Evolutionary conservation across 2,113 vertebrate species (phyloP).

Genomic region (Calyptomena viridis): DNA sequence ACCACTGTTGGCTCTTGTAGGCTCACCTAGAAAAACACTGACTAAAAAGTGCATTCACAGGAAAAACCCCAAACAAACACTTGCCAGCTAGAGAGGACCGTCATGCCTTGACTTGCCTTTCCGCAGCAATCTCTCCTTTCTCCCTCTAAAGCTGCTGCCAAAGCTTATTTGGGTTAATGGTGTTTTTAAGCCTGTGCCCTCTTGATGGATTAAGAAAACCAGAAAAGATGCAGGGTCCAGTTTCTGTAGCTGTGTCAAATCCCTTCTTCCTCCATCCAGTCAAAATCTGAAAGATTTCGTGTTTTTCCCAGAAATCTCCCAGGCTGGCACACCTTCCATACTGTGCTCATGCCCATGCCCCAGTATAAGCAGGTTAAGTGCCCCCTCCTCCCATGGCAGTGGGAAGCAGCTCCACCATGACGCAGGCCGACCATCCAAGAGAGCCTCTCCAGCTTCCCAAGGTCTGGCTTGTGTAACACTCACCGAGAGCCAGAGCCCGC

Average conservation of each 20-base stretch:
- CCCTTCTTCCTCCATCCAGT: not conserved
- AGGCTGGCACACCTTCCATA: not conserved
- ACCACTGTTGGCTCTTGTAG: not conserved
- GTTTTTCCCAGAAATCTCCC: not conserved
- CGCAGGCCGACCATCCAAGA: not conserved
- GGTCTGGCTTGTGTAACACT: slow-evolving; percentile 34
- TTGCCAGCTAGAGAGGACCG: not conserved
- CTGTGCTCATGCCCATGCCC: rapidly evolving
- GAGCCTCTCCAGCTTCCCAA: not conserved
- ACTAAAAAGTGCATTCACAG: not conserved
- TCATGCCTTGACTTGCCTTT: not conserved
- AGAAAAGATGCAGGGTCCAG: not conserved
- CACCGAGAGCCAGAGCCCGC: not conserved
- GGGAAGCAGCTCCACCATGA: not conserved
- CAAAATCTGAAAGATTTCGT: not conserved
- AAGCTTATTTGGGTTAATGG: not conserved
- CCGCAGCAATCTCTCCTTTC: not conserved
- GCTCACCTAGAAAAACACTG: not conserved
- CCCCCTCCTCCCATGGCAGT: rapidly evolving
- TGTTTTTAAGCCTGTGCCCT: not conserved
- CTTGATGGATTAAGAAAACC: not conserved
- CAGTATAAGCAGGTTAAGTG: not conserved
- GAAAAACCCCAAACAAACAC: not conserved
- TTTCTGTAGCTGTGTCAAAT: not conserved
- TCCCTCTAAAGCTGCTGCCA: not conserved